Percentiles rank a stretch among this genome's conserved stretches.
Evolutionary conservation across 2,888 invertebrate species (phyloP).

Genomic region (Drosophila macrothrix): DNA sequence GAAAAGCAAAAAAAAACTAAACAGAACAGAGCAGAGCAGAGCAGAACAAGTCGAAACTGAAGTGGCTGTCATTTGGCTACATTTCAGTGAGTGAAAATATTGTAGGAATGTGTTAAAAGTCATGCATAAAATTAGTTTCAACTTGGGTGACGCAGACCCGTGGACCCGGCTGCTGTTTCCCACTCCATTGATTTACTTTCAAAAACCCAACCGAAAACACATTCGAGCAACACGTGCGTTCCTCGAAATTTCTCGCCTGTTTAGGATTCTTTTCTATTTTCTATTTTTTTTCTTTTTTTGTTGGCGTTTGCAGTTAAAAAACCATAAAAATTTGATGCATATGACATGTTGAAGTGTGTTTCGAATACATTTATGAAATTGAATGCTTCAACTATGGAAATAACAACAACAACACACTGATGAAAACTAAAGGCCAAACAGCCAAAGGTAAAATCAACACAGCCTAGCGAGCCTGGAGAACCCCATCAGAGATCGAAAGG

Average conservation of each 20-base stretch:
- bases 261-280: constrained; percentile 7
- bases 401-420: background rate
- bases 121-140: constrained; percentile 81
- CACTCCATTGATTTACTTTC: constrained; percentile 67
- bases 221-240: constrained; percentile 79
- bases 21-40: background rate
- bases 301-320: constrained; percentile 68
- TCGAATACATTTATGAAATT: constrained; percentile 55
- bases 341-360: constrained; percentile 65
- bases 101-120: constrained; percentile 79
- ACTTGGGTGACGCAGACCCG: constrained; percentile 69
- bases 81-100: constrained; percentile 72
- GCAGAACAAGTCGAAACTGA: constrained; percentile 41
- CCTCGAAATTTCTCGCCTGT: constrained; percentile 56
- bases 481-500: background rate
- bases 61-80: constrained; percentile 72
- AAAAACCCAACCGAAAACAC: constrained; percentile 46
- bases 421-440: background rate
- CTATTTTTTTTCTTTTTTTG: constrained; percentile 2
- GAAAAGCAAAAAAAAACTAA: constrained; percentile 4
- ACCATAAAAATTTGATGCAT: constrained; percentile 59
- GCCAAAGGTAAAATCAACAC: background rate
- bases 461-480: too few relatives aligned
- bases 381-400: constrained; percentile 45
- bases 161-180: constrained; percentile 33